Base-by-base conservation (phyloP, 2,888 invertebrate genomes). In the Erebia palarica region DNA sequence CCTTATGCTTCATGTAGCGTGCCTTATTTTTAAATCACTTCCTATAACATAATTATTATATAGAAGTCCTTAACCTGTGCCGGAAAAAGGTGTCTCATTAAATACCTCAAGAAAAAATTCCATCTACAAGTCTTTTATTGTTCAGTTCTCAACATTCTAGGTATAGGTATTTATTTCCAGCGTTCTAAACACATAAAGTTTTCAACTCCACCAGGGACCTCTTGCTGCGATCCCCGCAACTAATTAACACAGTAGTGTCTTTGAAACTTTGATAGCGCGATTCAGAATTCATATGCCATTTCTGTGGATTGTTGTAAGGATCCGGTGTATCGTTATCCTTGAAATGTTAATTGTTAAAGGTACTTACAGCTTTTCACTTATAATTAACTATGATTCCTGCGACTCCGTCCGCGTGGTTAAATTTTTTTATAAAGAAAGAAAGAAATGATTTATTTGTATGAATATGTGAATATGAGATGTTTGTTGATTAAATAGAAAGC, bases 221-320 rank as follows among this genome's bases (percentile, higher is more conserved):
- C 70, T 73, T 61, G 68, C 36, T 63, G 61, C 60, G 63, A 65
- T 65, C 44, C 68, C 27, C 69, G 49, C 51, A 69, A 69, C 70
- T 70, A 72, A 69, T 73, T 73, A 70, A 66, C 68, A 72, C 63
- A 42, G 65, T 44, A 66, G 58, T 53, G 55, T 73, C 74, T 72
- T 69, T 66, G 58, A 65, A 75, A 75, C 69, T 76, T 73, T 72
- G 72, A 74, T 68, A 70, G 68, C 64, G 69, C 68, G 57, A 74
- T 76, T 65, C 57, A 72, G 72, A 75, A 76, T 76, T 76, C 75
- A 76, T 76, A 69, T 73, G 63, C 69, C 60, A 68, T 71, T 69
- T 60, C 69, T 68, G 21, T 13, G 21, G 59, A 69, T 44, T 69
- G 71, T 71, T 69, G 27, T 36, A 27, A 16, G 42, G 55, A 65